These are phyloP conservation scores for Alethe castanea DNA, from an alignment of 2,113 vertebrate species.

Conservation along the genomic window DNA sequence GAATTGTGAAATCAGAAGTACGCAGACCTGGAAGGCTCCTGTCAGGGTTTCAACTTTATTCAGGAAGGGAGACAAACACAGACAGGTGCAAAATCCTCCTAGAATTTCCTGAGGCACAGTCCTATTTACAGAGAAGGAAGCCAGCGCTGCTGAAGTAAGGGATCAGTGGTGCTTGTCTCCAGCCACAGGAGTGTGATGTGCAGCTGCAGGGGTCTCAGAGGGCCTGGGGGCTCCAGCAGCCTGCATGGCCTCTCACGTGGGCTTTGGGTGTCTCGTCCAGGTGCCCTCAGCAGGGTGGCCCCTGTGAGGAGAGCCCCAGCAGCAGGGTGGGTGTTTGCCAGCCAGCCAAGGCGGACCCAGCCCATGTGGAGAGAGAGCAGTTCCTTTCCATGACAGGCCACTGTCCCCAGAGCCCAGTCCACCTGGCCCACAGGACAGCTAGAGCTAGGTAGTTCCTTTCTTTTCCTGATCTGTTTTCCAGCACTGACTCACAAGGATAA, in stretches of 20 bases:
- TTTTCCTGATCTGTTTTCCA: background rate
- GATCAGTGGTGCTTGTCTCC: background rate
- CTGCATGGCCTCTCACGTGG: background rate
- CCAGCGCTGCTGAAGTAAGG: background rate
- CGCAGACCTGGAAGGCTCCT: background rate
- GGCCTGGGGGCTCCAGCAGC: background rate
- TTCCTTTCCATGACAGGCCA: background rate
- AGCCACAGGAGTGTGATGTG: fast-evolving
- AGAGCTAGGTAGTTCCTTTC: background rate
- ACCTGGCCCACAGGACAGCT: background rate
- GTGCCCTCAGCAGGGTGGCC: background rate
- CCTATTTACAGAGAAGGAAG: background rate
- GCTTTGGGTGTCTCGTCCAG: background rate
- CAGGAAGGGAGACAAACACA: background rate
- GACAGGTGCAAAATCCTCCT: background rate
- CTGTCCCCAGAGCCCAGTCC: background rate
- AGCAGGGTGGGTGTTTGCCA: background rate
- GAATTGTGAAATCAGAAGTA: background rate
- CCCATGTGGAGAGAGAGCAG: background rate
- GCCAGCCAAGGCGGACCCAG: background rate
- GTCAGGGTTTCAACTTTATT: background rate
- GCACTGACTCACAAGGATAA: background rate
- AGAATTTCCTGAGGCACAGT: background rate
- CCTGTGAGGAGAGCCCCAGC: background rate
- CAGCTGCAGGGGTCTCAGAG: background rate